Conservation (phyloP, 2,113 vertebrate species). For the Toxostoma redivivum region DNA sequence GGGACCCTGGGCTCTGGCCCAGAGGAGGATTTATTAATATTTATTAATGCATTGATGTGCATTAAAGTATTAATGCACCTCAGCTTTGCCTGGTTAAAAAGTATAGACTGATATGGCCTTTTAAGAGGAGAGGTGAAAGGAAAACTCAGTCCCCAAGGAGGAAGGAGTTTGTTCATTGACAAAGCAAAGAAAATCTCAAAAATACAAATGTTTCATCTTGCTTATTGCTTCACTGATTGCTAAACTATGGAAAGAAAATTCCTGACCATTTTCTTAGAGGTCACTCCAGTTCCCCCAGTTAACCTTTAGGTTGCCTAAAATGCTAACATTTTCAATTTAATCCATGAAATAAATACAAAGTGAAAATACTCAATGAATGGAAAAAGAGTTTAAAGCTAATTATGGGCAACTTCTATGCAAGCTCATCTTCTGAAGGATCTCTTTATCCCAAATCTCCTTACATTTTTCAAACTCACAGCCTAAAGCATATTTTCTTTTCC, state of each 20-base stretch:
- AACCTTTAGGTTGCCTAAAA: not conserved
- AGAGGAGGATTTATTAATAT: not conserved
- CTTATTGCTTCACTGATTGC: not conserved
- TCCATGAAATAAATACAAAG: not conserved
- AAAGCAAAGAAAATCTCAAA: not conserved
- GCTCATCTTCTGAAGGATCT: not conserved
- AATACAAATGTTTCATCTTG: not conserved
- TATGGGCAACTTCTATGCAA: not conserved
- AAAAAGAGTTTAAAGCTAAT: not conserved
- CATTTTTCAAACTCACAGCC: not conserved
- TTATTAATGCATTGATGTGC: not conserved
- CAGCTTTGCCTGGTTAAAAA: not conserved
- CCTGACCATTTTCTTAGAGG: not conserved
- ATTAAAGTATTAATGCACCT: not conserved
- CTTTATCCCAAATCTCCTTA: not conserved
- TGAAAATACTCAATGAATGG: not conserved
- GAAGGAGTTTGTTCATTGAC: not conserved
- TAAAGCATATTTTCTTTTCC: slow-evolving; percentile 49
- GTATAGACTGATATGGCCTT: not conserved
- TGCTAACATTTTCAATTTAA: not conserved
- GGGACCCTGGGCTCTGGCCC: not conserved
- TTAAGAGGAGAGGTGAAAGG: not conserved
- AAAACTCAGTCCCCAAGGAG: accelerated
- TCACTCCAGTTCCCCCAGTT: not conserved
- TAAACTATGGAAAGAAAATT: not conserved